These are phyloP conservation scores for Falco cherrug DNA, from an alignment of 2,797 vertebrate species.

Conservation along the genomic window DNA sequence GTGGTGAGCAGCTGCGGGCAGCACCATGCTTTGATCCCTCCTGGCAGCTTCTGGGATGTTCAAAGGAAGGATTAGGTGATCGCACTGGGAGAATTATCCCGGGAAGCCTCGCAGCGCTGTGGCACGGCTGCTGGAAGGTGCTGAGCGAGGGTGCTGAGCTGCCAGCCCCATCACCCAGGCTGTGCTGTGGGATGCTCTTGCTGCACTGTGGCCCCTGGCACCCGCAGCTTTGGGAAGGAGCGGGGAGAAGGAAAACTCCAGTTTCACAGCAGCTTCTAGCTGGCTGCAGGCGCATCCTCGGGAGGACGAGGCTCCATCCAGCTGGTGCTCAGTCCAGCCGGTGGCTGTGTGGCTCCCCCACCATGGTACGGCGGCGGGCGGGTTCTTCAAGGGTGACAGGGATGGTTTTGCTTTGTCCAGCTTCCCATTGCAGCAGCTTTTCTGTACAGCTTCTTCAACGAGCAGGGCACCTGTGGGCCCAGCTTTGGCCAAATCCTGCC, in stretches of 20 bases:
- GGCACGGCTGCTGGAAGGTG: not conserved
- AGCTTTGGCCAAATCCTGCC: not conserved
- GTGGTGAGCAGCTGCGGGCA: not conserved
- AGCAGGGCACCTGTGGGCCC: too few relatives aligned
- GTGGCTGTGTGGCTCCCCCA: rapidly evolving
- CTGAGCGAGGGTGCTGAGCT: rapidly evolving
- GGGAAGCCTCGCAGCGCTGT: rapidly evolving
- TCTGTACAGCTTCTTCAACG: not conserved
- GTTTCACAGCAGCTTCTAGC: not conserved
- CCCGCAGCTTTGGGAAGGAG: not conserved
- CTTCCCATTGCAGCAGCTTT: not conserved
- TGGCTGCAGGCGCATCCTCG: not conserved
- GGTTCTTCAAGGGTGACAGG: not conserved
- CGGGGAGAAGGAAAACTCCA: not conserved
- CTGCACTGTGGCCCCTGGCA: rapidly evolving
- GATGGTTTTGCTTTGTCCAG: not conserved
- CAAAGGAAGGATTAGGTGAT: not conserved
- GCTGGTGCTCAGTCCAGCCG: rapidly evolving
- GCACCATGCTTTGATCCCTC: rapidly evolving
- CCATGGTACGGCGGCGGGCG: not conserved
- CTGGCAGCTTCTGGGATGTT: not conserved
- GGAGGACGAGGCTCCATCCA: not conserved
- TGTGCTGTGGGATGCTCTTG: rapidly evolving
- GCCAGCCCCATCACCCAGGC: rapidly evolving
- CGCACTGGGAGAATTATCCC: not conserved